These are phyloP conservation scores for Rhaphigaster nebulosa DNA, from an alignment of 2,888 invertebrate genomes.

Conservation along the genomic window DNA sequence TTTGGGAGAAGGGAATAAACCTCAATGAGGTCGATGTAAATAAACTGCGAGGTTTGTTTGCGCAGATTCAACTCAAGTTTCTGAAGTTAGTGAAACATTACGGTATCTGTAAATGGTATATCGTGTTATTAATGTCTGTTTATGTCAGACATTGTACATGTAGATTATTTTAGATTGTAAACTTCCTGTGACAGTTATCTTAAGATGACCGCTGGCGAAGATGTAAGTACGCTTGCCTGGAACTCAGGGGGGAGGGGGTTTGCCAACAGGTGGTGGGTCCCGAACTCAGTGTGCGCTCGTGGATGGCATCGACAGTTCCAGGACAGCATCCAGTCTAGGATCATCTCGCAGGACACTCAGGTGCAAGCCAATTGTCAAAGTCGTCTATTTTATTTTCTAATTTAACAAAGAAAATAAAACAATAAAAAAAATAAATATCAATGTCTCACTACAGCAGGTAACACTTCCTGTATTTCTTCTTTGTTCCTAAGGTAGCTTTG, in stretches of 20 bases:
- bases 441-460: not conserved
- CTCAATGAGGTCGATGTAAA: no score
- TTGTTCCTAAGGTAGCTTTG: not conserved
- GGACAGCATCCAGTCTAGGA: not conserved
- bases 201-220: not conserved
- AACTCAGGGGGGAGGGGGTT: not conserved
- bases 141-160: no score
- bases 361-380: not conserved
- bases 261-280: not conserved
- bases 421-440: not conserved
- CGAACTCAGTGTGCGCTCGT: not conserved
- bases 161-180: not conserved
- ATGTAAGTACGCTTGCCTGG: slow-evolving; percentile 7
- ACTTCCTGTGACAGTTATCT: not conserved
- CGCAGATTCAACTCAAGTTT: no score
- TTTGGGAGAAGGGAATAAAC: no score
- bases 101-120: no score
- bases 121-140: no score
- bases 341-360: slow-evolving; percentile 36
- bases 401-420: slow-evolving; percentile 7
- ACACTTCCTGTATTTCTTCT: slow-evolving; percentile 2
- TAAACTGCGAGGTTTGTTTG: no score
- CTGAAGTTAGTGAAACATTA: no score
- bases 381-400: slow-evolving; percentile 16
- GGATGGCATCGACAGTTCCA: slow-evolving; percentile 20